A percentile compares a stretch with the other conserved stretches of the same genome.
Conservation (phyloP, 1,140 invertebrate species). For the Gonioctena quinquepunctata region DNA sequence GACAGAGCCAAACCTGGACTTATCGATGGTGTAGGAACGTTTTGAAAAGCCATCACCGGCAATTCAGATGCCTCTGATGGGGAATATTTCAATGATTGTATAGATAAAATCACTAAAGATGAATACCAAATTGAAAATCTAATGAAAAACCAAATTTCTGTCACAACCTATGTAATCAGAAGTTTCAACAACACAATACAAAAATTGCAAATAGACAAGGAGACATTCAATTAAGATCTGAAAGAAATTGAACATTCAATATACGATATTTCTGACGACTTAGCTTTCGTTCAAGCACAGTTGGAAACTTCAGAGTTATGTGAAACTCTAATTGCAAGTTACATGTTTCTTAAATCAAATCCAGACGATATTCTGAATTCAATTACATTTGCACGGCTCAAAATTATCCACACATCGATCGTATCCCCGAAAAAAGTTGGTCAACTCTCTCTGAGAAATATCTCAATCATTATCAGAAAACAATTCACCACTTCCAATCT, state of each 20-base stretch:
- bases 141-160: slow-evolving; percentile 26
- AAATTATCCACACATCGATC: slow-evolving; percentile 1
- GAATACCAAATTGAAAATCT: slow-evolving; percentile 22
- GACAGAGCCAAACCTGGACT: slow-evolving; percentile 21
- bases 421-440: slow-evolving; percentile 6
- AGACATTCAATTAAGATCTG: slow-evolving; percentile 22
- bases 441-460: slow-evolving; percentile 15
- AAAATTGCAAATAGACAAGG: slow-evolving; percentile 23
- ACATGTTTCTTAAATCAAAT: background rate
- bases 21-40: slow-evolving; percentile 17
- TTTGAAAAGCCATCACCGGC: slow-evolving; percentile 28
- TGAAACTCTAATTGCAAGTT: slow-evolving; percentile 11
- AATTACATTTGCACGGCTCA: slow-evolving; percentile 21
- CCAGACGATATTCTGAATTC: slow-evolving; percentile 6
- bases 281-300: background rate
- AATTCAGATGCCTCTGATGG: slow-evolving; percentile 26
- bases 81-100: slow-evolving; percentile 23
- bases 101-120: slow-evolving; percentile 21
- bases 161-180: slow-evolving; percentile 22
- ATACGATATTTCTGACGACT: background rate
- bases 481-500: slow-evolving; percentile 13
- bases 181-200: slow-evolving; percentile 25
- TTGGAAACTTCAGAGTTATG: background rate
- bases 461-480: slow-evolving; percentile 15
- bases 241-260: slow-evolving; percentile 14